Percentiles rank a stretch among this genome's conserved stretches.
Conservation (phyloP, 2,797 vertebrate genomes). For the Discoglossus pictus region DNA sequence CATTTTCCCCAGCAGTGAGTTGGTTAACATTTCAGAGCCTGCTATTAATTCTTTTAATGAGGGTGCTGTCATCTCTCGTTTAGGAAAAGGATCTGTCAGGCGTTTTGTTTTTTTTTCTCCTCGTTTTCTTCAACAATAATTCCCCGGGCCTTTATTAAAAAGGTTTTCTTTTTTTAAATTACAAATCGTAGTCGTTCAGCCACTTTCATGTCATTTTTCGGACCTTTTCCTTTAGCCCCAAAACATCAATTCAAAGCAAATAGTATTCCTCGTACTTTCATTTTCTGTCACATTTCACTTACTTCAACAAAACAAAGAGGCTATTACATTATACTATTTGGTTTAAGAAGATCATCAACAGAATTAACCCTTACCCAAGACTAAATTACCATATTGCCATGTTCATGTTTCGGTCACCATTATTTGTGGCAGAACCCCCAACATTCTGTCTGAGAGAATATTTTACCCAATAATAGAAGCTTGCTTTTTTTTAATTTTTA, state of each 20-base stretch:
- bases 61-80: conserved; percentile 80
- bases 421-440: too few relatives aligned
- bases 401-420: too few relatives aligned
- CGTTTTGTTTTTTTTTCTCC: conserved; percentile 72
- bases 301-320: conserved; percentile 36
- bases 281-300: conserved; percentile 51
- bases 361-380: conserved; percentile 24
- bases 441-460: too few relatives aligned
- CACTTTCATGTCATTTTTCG: conserved; percentile 59
- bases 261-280: conserved; percentile 47
- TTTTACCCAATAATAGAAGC: too few relatives aligned
- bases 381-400: too few relatives aligned
- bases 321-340: conserved; percentile 46
- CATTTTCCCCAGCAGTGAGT: conserved; percentile 35
- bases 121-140: conserved; percentile 71
- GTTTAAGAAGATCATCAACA: conserved; percentile 20
- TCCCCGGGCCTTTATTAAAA: conserved; percentile 80
- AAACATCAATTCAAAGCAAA: conserved; percentile 51
- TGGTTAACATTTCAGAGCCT: conserved; percentile 87
- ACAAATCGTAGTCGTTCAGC: conserved; percentile 79
- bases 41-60: conserved; percentile 93
- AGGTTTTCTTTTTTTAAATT: conserved; percentile 77
- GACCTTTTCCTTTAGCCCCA: conserved; percentile 44
- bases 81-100: conserved; percentile 78
- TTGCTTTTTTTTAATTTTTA: too few relatives aligned